These are phyloP conservation scores for Rousettus leschenaultii DNA, from an alignment of 2,113 vertebrate genomes.

Conservation along the genomic window DNA sequence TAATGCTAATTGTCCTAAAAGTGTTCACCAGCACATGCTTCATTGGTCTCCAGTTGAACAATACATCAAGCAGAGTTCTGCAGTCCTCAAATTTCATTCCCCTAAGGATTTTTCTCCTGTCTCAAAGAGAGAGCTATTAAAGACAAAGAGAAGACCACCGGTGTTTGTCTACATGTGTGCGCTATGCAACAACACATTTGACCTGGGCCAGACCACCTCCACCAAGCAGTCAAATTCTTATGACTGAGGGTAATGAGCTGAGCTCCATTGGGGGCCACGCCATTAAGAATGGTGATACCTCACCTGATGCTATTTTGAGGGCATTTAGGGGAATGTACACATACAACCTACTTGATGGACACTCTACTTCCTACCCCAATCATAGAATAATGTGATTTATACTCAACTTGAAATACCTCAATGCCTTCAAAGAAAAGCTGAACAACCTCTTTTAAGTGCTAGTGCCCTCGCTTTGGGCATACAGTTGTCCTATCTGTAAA, in stretches of 20 bases:
- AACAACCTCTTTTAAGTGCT: neutral
- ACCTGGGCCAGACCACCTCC: neutral
- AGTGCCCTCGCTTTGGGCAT: neutral
- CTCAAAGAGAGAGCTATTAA: neutral
- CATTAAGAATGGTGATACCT: neutral
- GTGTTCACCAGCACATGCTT: neutral
- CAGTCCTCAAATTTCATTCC: neutral
- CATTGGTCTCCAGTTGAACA: neutral
- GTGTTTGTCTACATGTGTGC: neutral
- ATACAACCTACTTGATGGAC: neutral
- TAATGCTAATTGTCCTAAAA: constrained; percentile 2
- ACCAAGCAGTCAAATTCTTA: neutral
- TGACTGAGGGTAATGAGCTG: neutral
- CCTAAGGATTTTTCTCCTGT: neutral
- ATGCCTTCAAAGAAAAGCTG: neutral
- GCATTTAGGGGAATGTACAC: neutral
- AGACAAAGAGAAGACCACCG: neutral
- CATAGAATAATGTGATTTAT: neutral
- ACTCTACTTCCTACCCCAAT: neutral
- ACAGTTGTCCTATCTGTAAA: neutral
- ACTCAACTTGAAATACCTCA: neutral
- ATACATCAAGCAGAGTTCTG: neutral
- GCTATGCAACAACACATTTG: neutral
- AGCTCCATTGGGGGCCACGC: neutral
- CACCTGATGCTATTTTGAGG: neutral